phyloP scores from a whole-genome alignment of 2,113 vertebrate species.

The Cynocephalus volans region DNA sequence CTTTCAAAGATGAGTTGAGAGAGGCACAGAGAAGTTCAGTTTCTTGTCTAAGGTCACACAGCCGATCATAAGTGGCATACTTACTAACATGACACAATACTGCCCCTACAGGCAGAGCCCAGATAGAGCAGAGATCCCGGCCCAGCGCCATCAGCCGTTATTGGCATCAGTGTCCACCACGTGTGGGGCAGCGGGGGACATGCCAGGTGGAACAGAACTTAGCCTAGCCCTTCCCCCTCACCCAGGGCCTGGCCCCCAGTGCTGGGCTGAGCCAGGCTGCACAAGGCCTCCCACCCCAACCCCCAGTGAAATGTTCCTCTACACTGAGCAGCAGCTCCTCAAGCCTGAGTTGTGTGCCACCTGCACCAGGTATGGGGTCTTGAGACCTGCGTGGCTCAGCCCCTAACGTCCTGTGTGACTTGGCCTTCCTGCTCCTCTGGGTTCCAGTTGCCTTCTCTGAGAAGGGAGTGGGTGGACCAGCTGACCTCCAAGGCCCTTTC shows the following conservation, averaged over 20 bases:
- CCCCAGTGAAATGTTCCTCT: too few species aligned
- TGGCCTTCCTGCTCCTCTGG: conserved; percentile 17
- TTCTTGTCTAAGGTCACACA: not conserved
- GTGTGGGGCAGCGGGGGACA: not conserved
- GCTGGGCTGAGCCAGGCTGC: not conserved
- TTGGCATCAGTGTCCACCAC: too few species aligned
- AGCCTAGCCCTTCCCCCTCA: not conserved
- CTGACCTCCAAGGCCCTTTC: conserved; percentile 42
- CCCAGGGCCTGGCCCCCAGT: not conserved
- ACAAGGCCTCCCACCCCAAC: not conserved
- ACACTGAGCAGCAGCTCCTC: not conserved
- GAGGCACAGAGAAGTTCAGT: conserved; percentile 1
- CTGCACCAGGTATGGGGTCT: not conserved
- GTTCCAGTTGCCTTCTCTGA: not conserved
- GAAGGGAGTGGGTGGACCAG: not conserved
- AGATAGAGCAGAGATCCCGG: not conserved
- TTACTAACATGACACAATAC: not conserved
- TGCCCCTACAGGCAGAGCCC: conserved; percentile 8
- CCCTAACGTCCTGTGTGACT: not conserved
- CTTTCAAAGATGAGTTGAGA: not conserved
- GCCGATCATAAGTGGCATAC: not conserved
- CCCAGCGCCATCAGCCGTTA: not conserved
- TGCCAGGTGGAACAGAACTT: not conserved
- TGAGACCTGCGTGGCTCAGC: not conserved
- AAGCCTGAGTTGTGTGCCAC: not conserved